Evolutionary conservation across 1,140 invertebrate genomes (phyloP).

Genomic region (Drosophila trapezifrons): DNA sequence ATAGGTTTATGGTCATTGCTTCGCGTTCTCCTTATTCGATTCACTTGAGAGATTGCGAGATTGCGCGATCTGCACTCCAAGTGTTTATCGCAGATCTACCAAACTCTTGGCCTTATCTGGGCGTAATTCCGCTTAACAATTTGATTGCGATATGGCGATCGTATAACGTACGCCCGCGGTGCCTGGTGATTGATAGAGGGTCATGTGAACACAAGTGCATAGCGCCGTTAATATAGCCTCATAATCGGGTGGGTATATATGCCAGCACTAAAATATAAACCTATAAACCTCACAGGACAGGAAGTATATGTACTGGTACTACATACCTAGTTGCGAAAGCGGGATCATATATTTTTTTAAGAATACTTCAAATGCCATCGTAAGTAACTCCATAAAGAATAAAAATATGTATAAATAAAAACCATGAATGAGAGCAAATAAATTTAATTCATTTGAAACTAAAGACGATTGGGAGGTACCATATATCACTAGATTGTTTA

Average conservation of each 20-base stretch:
- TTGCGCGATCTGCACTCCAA: constrained; percentile 31
- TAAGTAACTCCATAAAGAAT: constrained; percentile 1
- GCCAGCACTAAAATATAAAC: constrained; percentile 3
- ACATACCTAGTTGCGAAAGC: not conserved
- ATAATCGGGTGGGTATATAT: constrained; percentile 29
- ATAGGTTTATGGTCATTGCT: constrained; percentile 33
- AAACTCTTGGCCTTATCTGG: constrained; percentile 56
- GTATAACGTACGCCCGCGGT: constrained; percentile 36
- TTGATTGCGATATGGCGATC: constrained; percentile 53
- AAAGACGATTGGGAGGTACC: not conserved
- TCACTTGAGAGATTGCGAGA: constrained; percentile 41
- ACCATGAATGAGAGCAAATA: constrained; percentile 20
- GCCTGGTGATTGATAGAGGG: constrained; percentile 16
- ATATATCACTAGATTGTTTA: constrained; percentile 17
- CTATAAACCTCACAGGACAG: constrained; percentile 39
- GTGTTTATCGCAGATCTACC: constrained; percentile 58
- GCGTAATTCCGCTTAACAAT: constrained; percentile 58
- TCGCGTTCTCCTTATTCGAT: not conserved
- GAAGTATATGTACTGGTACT: constrained; percentile 24
- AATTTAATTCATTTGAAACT: constrained; percentile 9
- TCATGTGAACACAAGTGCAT: constrained; percentile 26
- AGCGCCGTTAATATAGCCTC: constrained; percentile 40
- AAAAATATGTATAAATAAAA: not conserved
- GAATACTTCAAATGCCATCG: constrained; percentile 29
- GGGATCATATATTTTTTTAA: not conserved